Base-by-base conservation (phyloP, 2,888 invertebrate genomes). In the Rhopalosiphum nymphaeae region DNA sequence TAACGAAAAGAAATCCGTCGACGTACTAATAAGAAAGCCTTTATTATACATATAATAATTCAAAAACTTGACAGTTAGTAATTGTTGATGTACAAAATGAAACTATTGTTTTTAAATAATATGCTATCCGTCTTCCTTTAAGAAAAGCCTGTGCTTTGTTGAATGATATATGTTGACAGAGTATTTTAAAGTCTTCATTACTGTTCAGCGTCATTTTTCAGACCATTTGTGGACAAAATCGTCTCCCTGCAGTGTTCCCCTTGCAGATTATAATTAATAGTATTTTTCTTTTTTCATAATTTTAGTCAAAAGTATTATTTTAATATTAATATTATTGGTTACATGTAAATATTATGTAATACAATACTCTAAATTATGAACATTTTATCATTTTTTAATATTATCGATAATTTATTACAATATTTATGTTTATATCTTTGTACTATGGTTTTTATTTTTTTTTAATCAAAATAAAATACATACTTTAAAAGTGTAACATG, bases 91-190 rank as follows among this genome's bases (percentile, higher is more conserved):
- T 78, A 78, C 78, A 78, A 78, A 78, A 78, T 36, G 78, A 36
- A 78, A 78, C 78, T 78, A 78, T 78, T 78, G 78, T 78, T 78
- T 78, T 78, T 78, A 78, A 78, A 78, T 78, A 78, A 78, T 78
- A 78, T 5, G 36, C 78, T 36, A 78, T 78, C 36, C 78, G 36
- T 78, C 78, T 78, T 78, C 36, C 36, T 78, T 78, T 78, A 78
- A 78, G 78, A 36, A 78, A 78, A 78, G 36, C 36, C 78, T 36
- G 36, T 21, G 36, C 36, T 78, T 78, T 78, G 78, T 78, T 36
- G 78, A 36, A 21, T 78, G 78, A 78, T 78, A 36, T 36, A 78
- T 78, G 78, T 78, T 78, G 78, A 78, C 78, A 36, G 78, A 78
- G 78, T 78, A 78, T 78, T 78, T 78, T 78, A 36, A 78, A 78